Conservation (phyloP, 2,888 invertebrate genomes). For the Apocheima hispidaria region DNA sequence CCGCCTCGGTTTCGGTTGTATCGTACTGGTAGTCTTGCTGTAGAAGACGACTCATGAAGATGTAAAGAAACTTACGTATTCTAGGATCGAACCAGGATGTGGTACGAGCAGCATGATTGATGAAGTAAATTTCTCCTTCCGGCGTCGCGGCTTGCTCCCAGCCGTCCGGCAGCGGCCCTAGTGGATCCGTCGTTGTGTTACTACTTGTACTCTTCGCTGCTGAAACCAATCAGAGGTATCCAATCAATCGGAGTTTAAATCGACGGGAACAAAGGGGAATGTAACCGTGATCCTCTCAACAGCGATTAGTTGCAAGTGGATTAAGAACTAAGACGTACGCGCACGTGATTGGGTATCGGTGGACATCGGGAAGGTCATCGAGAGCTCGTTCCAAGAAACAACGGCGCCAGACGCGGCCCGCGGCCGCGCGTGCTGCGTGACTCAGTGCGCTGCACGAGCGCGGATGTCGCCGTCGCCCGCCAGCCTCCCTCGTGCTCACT, state of each 20-base stretch:
- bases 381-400: constrained; percentile 73
- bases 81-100: constrained; percentile 99
- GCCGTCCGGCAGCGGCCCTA: constrained; percentile 93
- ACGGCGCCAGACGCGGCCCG: constrained; percentile 69
- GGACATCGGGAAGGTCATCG: constrained; percentile 72
- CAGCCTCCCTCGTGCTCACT: constrained; percentile 49
- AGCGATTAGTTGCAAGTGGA: constrained; percentile 81
- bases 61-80: constrained; percentile 92
- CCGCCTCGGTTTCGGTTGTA: not conserved
- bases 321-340: constrained; percentile 65
- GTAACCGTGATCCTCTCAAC: constrained; percentile 76
- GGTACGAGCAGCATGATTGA: constrained; percentile 97
- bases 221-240: constrained; percentile 79
- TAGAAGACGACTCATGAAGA: constrained; percentile 4
- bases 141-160: constrained; percentile 95
- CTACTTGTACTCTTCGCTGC: constrained; percentile 86
- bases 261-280: constrained; percentile 51
- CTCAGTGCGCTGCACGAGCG: constrained; percentile 37
- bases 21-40: not conserved
- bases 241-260: constrained; percentile 43
- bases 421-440: constrained; percentile 48
- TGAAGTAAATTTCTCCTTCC: constrained; percentile 95
- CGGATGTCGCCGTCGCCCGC: constrained; percentile 40
- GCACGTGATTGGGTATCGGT: constrained; percentile 70
- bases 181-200: constrained; percentile 83